Evolutionary conservation across 1,140 invertebrate genomes (phyloP), one percentile per base, ranked within the genome.

Genomic region (Drosophila repleta): DNA sequence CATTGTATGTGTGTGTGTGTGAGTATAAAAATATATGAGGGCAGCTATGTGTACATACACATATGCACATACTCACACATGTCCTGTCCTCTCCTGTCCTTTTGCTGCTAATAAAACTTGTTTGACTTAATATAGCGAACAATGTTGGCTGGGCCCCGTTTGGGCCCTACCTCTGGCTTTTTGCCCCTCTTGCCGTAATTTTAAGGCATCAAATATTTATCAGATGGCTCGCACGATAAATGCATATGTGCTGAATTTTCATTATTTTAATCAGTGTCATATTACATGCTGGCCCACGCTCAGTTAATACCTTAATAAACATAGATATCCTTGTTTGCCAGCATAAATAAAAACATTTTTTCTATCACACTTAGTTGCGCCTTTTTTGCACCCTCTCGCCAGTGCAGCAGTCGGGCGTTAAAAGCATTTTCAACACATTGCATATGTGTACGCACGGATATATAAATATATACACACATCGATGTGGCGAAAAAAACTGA

Each of bases 161-260:
- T 35, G 32, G 6, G 32, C 1, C 6, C 24, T 26, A 4, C 6
- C 0, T 5, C 24, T 26, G 5, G 4, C 24, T 5, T 4, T 26
- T 5, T 26, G 3, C 24, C 24, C 24, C 24, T 5, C 48, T 24
- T 39, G 45, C 35, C 18, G 39, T 51, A 32, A 24, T 63, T 51
- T 51, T 41, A 57, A 71, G 55, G 53, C 68, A 72, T 72, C 18
- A 53, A 72, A 67, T 67, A 60, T 67, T 72, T 67, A 72, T 72
- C 69, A 24, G 63, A 72, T 72, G 60, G 29, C 62, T 48, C 18
- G 20, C 18, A 35, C 37, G 53, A 24, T 61, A 69, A 48, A 69
- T 53, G 21, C 35, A 15, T 37, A 45, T 52, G 32, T 72, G 64
- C 69, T 72, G 64, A 72, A 67, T 53, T 55, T 72, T 52, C 69